These are phyloP conservation scores for Nephrotoma flavescens DNA, from an alignment of 2,888 invertebrate species.

Conservation along the genomic window DNA sequence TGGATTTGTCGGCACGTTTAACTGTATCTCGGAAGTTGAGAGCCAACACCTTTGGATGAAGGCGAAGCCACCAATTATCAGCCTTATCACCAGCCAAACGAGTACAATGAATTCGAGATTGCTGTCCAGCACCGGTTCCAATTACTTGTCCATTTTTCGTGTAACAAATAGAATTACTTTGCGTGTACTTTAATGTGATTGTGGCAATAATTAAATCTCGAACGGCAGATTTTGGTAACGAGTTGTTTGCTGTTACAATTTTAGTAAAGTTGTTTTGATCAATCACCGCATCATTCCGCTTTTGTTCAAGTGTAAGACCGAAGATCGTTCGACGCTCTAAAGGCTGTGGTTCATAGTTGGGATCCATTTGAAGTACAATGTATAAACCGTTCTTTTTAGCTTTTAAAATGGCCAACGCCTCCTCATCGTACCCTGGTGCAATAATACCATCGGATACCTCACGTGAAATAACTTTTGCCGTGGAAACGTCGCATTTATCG, in stretches of 20 bases:
- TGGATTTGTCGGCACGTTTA: slow-evolving; percentile 83
- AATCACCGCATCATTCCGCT: slow-evolving; percentile 77
- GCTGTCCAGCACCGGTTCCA: slow-evolving; percentile 98
- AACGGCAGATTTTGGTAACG: slow-evolving; percentile 55
- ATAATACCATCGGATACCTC: slow-evolving; percentile 98
- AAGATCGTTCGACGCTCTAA: slow-evolving; percentile 73
- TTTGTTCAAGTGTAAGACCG: slow-evolving; percentile 74
- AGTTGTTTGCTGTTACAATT: slow-evolving; percentile 56
- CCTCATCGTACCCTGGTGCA: slow-evolving; percentile 77
- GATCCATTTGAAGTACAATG: slow-evolving; percentile 83
- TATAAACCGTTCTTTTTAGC: slow-evolving; percentile 93
- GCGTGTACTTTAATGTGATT: slow-evolving; percentile 92
- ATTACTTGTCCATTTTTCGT: slow-evolving; percentile 73
- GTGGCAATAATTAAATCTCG: slow-evolving; percentile 91
- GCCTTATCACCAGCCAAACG: slow-evolving; percentile 94
- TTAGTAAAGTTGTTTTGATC: slow-evolving; percentile 63
- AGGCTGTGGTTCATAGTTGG: slow-evolving; percentile 61
- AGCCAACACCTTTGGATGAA: slow-evolving; percentile 69
- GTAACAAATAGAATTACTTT: slow-evolving; percentile 96
- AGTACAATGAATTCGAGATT: slow-evolving; percentile 96
- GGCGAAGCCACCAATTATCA: slow-evolving; percentile 94
- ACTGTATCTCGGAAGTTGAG: slow-evolving; percentile 78
- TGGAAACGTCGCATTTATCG: slow-evolving; percentile 75
- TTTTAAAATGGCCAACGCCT: slow-evolving; percentile 70
- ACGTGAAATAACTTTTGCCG: slow-evolving; percentile 82